Evolutionary conservation across 1,140 invertebrate genomes (phyloP).

Genomic region (Cotesia glomerata): DNA sequence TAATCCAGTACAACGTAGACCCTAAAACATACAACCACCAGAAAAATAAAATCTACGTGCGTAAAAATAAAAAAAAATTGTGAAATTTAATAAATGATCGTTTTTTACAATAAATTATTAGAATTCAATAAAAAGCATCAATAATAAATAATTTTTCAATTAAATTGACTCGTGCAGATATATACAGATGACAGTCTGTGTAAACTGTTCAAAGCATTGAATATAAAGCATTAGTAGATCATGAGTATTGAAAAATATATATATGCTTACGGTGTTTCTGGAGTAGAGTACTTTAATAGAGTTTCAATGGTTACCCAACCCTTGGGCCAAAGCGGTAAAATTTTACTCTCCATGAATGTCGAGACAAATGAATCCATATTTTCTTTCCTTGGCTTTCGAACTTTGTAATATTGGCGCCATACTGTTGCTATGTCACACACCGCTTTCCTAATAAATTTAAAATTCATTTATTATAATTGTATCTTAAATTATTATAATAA

Average conservation of each 20-base stretch:
- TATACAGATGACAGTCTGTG: not conserved
- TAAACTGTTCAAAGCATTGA: not conserved
- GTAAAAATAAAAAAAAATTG: not conserved
- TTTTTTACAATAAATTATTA: not conserved
- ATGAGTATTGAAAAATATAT: not conserved
- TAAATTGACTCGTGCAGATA: not conserved
- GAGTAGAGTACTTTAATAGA: conserved; percentile 49
- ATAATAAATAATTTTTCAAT: not conserved
- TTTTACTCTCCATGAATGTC: conserved; percentile 63
- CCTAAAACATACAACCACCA: conserved; percentile 51
- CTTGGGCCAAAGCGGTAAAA: conserved; percentile 67
- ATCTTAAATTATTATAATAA: conserved; percentile 8
- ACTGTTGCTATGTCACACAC: conserved; percentile 49
- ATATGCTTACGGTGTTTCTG: conserved; percentile 48
- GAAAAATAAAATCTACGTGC: conserved; percentile 26
- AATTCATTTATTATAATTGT: conserved; percentile 19
- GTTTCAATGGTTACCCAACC: conserved; percentile 64
- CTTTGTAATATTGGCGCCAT: conserved; percentile 51
- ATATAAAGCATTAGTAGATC: not conserved
- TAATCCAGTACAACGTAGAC: conserved; percentile 46
- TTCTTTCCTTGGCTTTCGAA: conserved; percentile 63
- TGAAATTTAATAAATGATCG: not conserved
- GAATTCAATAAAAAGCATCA: not conserved
- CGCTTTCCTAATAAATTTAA: conserved; percentile 45
- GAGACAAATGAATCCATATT: conserved; percentile 65